phyloP scores from a whole-genome alignment of 1,140 invertebrate species.

The Drosophila insularis region DNA sequence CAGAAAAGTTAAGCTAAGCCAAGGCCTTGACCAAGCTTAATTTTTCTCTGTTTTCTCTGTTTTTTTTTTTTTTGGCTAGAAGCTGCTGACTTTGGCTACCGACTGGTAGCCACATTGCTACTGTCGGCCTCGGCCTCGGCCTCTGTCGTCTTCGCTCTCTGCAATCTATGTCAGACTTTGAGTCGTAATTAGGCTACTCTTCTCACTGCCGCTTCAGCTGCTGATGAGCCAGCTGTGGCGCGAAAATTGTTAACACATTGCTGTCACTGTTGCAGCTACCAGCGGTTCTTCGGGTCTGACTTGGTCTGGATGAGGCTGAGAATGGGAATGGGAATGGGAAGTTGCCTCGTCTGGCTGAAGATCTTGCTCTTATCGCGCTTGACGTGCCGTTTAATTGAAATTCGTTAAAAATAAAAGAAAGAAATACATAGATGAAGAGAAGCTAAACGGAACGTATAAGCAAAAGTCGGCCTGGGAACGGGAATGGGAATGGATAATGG shows the following conservation, averaged over 20 bases:
- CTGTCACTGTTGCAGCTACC: slow-evolving; percentile 62
- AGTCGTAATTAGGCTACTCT: slow-evolving; percentile 76
- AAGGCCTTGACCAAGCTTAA: slow-evolving; percentile 24
- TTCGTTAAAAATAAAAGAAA: slow-evolving; percentile 45
- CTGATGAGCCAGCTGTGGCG: slow-evolving; percentile 56
- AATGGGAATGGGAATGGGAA: not conserved
- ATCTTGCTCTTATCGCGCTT: slow-evolving; percentile 59
- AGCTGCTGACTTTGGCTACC: slow-evolving; percentile 13
- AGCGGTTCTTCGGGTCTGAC: slow-evolving; percentile 8
- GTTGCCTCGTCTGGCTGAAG: slow-evolving; percentile 28
- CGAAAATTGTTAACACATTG: slow-evolving; percentile 80
- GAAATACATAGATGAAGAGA: slow-evolving; percentile 29
- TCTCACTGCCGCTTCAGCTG: slow-evolving; percentile 19
- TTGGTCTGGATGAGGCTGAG: slow-evolving; percentile 1
- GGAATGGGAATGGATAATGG: slow-evolving; percentile 20
- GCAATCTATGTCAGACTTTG: slow-evolving; percentile 67
- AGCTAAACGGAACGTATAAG: not conserved
- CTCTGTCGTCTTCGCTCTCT: slow-evolving; percentile 39
- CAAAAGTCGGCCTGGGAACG: slow-evolving; percentile 52
- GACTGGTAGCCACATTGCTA: slow-evolving; percentile 40
- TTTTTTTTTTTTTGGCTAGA: not conserved
- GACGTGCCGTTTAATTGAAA: slow-evolving; percentile 78
- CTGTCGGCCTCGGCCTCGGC: slow-evolving; percentile 24
- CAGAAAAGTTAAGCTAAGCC: slow-evolving; percentile 9
- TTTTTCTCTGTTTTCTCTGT: slow-evolving; percentile 35